A percentile compares a stretch with the other conserved stretches of the same genome.
These are phyloP conservation scores for Parambassis ranga DNA, from an alignment of 2,797 vertebrate species.

Conservation along the genomic window DNA sequence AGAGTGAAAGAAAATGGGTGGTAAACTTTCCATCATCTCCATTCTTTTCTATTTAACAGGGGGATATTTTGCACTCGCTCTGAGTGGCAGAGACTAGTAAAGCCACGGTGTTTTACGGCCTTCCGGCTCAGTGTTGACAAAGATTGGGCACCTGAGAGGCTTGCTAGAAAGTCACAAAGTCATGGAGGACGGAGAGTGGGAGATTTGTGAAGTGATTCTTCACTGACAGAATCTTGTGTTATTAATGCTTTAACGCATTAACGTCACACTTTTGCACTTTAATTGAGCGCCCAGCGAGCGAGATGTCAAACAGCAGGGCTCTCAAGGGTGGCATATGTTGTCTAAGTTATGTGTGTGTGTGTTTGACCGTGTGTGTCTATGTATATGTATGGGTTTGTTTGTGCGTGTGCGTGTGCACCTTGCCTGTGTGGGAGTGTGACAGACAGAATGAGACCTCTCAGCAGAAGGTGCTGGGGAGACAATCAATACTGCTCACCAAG, in stretches of 20 bases:
- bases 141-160: slow-evolving; percentile 51
- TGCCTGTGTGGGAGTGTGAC: slow-evolving; percentile 67
- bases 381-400: slow-evolving; percentile 8
- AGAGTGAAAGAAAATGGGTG: slow-evolving; percentile 60
- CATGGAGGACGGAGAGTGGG: slow-evolving; percentile 57
- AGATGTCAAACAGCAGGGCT: slow-evolving; percentile 59
- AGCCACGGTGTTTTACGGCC: slow-evolving; percentile 64
- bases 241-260: slow-evolving; percentile 62
- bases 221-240: slow-evolving; percentile 42
- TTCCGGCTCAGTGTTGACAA: slow-evolving; percentile 55
- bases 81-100: slow-evolving; percentile 68
- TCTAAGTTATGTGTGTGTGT: slow-evolving; percentile 28
- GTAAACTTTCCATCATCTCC: slow-evolving; percentile 74
- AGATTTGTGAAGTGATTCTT: slow-evolving; percentile 27
- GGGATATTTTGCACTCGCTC: slow-evolving; percentile 62
- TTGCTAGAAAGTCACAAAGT: slow-evolving; percentile 67
- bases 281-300: slow-evolving; percentile 66
- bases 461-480: slow-evolving; percentile 64
- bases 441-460: slow-evolving; percentile 76
- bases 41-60: slow-evolving; percentile 70
- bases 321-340: slow-evolving; percentile 49
- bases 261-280: slow-evolving; percentile 61
- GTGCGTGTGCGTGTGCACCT: slow-evolving; percentile 2
- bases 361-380: slow-evolving; percentile 4
- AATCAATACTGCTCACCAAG: slow-evolving; percentile 75